Evolutionary conservation across 2,797 vertebrate species (phyloP).

Genomic region (Liasis olivaceus): DNA sequence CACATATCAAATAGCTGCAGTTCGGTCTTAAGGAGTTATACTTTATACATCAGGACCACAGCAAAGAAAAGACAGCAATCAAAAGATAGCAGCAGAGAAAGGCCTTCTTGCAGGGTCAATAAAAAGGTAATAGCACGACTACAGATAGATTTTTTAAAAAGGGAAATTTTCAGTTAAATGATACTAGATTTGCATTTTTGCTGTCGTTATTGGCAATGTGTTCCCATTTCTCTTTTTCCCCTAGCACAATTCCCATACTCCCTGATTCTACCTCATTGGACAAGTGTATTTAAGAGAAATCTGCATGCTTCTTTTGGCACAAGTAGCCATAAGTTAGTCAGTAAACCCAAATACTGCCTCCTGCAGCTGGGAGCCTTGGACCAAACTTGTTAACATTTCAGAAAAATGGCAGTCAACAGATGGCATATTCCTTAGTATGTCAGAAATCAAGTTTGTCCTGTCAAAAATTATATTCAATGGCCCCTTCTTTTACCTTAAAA

Average conservation of each 20-base stretch:
- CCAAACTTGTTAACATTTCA: background rate
- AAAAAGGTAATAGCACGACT: background rate
- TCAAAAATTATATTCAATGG: background rate
- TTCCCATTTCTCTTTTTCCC: background rate
- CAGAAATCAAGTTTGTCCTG: background rate
- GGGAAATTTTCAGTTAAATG: background rate
- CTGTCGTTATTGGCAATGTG: background rate
- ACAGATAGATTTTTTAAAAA: background rate
- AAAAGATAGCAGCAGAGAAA: background rate
- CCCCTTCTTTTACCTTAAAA: slow-evolving; percentile 85
- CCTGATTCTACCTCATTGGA: background rate
- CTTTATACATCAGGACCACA: background rate
- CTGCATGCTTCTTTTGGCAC: background rate
- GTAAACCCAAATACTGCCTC: background rate
- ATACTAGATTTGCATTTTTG: background rate
- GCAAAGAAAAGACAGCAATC: background rate
- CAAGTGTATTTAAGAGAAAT: background rate
- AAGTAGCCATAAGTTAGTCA: background rate
- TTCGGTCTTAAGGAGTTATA: background rate
- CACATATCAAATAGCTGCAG: background rate
- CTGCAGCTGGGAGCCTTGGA: background rate
- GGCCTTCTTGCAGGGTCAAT: background rate
- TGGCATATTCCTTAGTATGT: background rate
- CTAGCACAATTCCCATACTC: background rate
- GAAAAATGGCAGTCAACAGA: background rate